Evolutionary conservation across 2,113 vertebrate species (phyloP).

Genomic region (Gorsachius goisagi): DNA sequence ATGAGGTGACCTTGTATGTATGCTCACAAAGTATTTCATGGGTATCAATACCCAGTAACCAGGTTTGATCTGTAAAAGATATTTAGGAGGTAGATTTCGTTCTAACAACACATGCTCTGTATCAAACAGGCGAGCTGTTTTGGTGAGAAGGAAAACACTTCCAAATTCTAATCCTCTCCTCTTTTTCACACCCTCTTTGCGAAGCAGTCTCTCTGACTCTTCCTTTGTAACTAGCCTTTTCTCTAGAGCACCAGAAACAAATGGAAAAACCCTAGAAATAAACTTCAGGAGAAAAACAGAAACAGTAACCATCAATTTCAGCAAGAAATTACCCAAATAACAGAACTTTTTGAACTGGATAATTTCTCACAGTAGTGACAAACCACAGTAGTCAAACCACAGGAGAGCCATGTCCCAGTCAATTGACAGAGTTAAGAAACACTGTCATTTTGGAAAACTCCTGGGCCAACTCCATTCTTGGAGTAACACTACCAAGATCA

Average conservation of each 20-base stretch:
- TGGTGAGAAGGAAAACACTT: not conserved
- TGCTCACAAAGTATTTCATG: not conserved
- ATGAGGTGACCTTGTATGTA: not conserved
- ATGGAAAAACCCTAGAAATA: constrained; percentile 54
- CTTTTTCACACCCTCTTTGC: not conserved
- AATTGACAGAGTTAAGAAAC: constrained; percentile 38
- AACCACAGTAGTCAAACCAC: constrained; percentile 65
- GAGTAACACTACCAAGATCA: not conserved
- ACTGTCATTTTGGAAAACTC: constrained; percentile 18
- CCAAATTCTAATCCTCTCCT: not conserved
- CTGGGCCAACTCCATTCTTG: not conserved
- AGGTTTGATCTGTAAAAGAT: not conserved
- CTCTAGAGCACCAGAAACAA: constrained; percentile 29
- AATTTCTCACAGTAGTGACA: constrained; percentile 61
- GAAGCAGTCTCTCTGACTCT: not conserved
- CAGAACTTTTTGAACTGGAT: constrained; percentile 48
- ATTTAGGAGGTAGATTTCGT: not conserved
- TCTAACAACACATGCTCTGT: not conserved
- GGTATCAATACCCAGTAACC: not conserved
- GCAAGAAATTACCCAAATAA: constrained; percentile 62
- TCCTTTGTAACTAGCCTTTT: not conserved
- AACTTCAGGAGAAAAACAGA: constrained; percentile 18
- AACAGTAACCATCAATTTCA: constrained; percentile 54
- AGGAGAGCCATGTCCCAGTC: constrained; percentile 45
- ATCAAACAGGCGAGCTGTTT: not conserved